These are phyloP conservation scores for Podarcis lilfordi DNA, from an alignment of 2,797 vertebrate genomes.

Conservation along the genomic window DNA sequence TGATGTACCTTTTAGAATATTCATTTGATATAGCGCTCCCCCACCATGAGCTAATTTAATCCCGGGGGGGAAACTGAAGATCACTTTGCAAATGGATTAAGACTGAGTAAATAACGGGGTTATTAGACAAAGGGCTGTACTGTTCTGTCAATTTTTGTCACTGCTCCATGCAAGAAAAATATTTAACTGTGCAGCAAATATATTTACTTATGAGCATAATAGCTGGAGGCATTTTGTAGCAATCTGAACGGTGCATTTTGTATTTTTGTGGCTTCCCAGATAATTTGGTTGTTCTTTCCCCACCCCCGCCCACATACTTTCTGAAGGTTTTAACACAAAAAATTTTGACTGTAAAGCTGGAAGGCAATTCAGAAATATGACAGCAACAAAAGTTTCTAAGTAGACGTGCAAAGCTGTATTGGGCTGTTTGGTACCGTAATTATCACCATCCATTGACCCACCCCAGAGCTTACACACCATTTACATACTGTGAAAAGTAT, in stretches of 20 bases:
- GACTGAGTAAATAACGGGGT: neutral
- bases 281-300: slow-evolving; percentile 1
- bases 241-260: neutral
- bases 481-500: neutral
- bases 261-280: neutral
- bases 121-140: neutral
- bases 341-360: slow-evolving; percentile 28
- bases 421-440: neutral
- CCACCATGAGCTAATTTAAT: neutral
- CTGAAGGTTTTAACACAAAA: slow-evolving; percentile 15
- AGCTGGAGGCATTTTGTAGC: slow-evolving; percentile 21
- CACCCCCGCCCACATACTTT: neutral
- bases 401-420: neutral
- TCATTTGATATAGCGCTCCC: neutral
- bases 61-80: slow-evolving; percentile 1
- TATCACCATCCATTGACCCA: neutral
- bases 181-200: neutral
- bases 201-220: slow-evolving; percentile 18
- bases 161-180: slow-evolving; percentile 5
- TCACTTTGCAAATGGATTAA: slow-evolving; percentile 7
- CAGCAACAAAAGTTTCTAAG: neutral
- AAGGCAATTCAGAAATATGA: slow-evolving; percentile 30
- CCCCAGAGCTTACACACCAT: neutral
- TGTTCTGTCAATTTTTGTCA: neutral
- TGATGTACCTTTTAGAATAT: slow-evolving; percentile 27